A percentile compares a stretch with the other conserved stretches of the same genome.
phyloP scores from a whole-genome alignment of 2,888 invertebrate genomes.

The Thyatira batis region DNA sequence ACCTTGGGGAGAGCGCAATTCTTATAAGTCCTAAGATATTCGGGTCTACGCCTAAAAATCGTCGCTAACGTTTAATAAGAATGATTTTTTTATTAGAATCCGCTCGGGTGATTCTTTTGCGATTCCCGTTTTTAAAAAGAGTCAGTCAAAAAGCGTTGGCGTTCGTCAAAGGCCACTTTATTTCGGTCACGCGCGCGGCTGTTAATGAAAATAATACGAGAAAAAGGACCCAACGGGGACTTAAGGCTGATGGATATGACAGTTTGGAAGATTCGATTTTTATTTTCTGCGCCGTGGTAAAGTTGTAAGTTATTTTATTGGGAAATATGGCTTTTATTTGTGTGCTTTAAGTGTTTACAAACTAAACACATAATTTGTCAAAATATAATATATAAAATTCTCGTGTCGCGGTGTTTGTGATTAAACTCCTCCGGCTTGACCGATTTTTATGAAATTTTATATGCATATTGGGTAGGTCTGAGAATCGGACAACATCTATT shows the following conservation, averaged over 20 bases:
- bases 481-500: no score
- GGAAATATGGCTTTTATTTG: neutral
- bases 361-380: neutral
- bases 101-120: slow-evolving; percentile 46
- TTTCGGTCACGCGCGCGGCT: slow-evolving; percentile 65
- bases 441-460: no score
- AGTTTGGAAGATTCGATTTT: slow-evolving; percentile 29
- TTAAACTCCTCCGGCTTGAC: no score
- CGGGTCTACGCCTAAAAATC: slow-evolving; percentile 19
- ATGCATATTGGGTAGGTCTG: no score
- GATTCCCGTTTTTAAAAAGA: slow-evolving; percentile 24
- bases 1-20: neutral
- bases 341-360: neutral
- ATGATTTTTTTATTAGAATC: slow-evolving; percentile 42
- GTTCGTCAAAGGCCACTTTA: slow-evolving; percentile 57
- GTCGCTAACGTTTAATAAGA: slow-evolving; percentile 27
- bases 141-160: slow-evolving; percentile 42
- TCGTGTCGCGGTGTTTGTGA: no score
- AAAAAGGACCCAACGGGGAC: slow-evolving; percentile 50
- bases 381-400: no score
- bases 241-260: slow-evolving; percentile 47
- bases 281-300: slow-evolving; percentile 20
- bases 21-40: slow-evolving; percentile 8
- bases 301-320: slow-evolving; percentile 5
- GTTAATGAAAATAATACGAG: slow-evolving; percentile 74